These are phyloP conservation scores for Helostoma temminkii DNA, from an alignment of 2,797 vertebrate genomes.

Conservation along the genomic window DNA sequence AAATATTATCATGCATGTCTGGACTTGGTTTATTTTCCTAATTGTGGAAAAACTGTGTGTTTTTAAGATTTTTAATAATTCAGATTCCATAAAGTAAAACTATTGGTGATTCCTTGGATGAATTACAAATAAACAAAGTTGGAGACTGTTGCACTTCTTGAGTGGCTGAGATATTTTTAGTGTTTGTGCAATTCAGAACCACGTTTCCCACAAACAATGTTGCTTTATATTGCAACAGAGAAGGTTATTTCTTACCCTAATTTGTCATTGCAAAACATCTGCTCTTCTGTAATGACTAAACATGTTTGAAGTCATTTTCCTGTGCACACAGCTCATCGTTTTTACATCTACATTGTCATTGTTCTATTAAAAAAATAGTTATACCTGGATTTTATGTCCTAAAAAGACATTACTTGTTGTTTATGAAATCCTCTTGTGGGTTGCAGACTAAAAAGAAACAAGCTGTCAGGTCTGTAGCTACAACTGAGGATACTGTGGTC, in stretches of 20 bases:
- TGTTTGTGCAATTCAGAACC: conserved; percentile 1
- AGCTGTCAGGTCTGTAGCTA: too few species aligned
- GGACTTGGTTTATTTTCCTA: conserved; percentile 1
- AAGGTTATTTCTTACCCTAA: not conserved
- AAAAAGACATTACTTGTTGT: too few species aligned
- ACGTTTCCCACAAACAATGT: conserved; percentile 21
- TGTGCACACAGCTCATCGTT: not conserved
- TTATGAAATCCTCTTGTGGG: too few species aligned
- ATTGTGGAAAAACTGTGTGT: not conserved
- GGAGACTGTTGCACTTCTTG: conserved; percentile 12
- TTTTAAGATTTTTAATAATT: conserved; percentile 7
- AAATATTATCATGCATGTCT: conserved; percentile 17
- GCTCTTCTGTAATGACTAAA: conserved; percentile 8
- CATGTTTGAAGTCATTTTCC: not conserved
- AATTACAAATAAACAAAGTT: conserved; percentile 12
- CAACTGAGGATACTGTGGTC: too few species aligned
- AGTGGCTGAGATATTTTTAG: not conserved
- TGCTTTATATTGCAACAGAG: conserved; percentile 14
- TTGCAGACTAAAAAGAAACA: too few species aligned
- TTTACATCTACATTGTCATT: not conserved
- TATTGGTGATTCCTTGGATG: not conserved
- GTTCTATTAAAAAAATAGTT: conserved; percentile 5
- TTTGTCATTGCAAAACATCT: conserved; percentile 1
- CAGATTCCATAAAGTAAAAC: not conserved
- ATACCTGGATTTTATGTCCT: too few species aligned